Conservation (phyloP, 1,140 invertebrate species). For the Lepidurus couesii region DNA sequence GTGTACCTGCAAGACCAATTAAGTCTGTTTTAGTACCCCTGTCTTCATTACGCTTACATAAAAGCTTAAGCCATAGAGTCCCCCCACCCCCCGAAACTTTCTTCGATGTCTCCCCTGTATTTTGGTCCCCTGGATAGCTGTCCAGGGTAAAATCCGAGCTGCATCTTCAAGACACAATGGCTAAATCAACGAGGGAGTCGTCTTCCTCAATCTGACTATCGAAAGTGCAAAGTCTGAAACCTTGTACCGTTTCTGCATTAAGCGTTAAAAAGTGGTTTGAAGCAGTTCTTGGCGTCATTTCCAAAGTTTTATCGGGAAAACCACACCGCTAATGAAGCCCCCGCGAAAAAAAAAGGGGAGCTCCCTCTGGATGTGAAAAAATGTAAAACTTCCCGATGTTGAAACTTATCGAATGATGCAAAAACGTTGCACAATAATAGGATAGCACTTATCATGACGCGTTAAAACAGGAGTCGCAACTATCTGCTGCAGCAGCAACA, state of each 20-base stretch:
- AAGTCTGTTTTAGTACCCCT: background rate
- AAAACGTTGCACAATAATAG: background rate
- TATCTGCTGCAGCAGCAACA: background rate
- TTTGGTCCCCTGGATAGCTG: too few species aligned
- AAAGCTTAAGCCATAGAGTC: background rate
- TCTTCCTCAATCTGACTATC: background rate
- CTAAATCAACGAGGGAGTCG: background rate
- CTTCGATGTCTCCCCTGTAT: too few species aligned
- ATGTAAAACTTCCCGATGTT: background rate
- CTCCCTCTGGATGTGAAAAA: too few species aligned
- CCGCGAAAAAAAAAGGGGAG: too few species aligned
- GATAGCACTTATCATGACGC: background rate
- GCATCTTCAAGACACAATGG: background rate
- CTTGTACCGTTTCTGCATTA: background rate
- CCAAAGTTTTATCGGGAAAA: background rate
- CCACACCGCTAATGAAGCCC: background rate
- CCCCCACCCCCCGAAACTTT: too few species aligned
- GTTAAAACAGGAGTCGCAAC: background rate
- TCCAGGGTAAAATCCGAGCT: background rate
- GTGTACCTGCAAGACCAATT: background rate
- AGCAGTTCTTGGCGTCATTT: background rate
- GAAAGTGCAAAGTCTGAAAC: background rate
- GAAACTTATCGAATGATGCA: background rate
- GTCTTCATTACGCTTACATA: background rate
- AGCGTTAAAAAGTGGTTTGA: background rate